Base-by-base conservation (phyloP, 2,888 invertebrate genomes). In the Brachyopa scutellaris region DNA sequence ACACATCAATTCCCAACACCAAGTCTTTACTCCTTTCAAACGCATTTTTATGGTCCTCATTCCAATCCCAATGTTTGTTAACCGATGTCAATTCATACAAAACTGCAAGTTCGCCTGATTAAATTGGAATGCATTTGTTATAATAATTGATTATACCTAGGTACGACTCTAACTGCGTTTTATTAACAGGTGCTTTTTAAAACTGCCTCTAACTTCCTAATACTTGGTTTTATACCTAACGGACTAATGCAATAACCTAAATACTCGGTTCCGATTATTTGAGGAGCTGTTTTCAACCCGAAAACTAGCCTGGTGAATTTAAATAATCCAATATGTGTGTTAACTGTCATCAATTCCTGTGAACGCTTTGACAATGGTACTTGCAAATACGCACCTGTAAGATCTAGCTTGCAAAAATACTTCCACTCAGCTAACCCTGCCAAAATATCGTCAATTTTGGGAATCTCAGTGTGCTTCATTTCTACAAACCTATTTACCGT, bases 401-500 rank as follows among this genome's bases (percentile, higher is more conserved):
- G 45, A 77, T 86, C 86, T 7, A 85, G 47, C 21, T 72, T 51
- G 9, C 36, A 47, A 47, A 84, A 84, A 45, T 69, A 69, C 53
- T 84, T 77, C 13, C 85, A 85, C 29, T 83, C 82, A 21, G 57
- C 61, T 13, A 88, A 42, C 4, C 73, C 61, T 0, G 47, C 33
- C 2, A 70, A 36, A 19, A 62, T 17, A 19, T 62, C 42, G n/a
- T 77, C 62, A n/a, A 62, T 69, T 21, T 55, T 4, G 1, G 62
- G 61, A 49, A 88, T 84, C 0, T 85, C 86, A 66, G 85, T 87
- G 55, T 86, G 85, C 13, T 87, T 86, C 13, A 74, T 74, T 23
- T 86, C 15, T 0, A 74, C 33, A 23, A 66, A 49, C 15, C 45
- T 74, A 62, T 84, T 80, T 1, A 84, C 36, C 0, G 87, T 87